phyloP scores from a whole-genome alignment of 2,113 vertebrate genomes.

The Haemorhous mexicanus region DNA sequence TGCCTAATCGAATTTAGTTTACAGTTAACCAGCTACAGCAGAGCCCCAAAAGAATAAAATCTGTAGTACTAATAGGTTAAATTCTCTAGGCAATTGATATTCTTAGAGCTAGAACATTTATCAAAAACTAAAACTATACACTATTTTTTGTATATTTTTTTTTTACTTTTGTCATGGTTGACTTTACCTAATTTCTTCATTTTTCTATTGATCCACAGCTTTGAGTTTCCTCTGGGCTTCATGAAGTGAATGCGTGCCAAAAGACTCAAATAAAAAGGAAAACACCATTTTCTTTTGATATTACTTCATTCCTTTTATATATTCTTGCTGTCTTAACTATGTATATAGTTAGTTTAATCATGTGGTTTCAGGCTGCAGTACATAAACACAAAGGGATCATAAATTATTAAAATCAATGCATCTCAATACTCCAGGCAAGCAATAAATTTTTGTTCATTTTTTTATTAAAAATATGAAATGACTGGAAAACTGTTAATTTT shows the following conservation, averaged over 20 bases:
- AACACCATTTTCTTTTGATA: background rate
- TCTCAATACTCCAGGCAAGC: background rate
- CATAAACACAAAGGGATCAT: background rate
- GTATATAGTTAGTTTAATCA: background rate
- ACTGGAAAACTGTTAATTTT: background rate
- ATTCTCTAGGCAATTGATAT: background rate
- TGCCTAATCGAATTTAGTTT: background rate
- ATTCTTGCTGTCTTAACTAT: background rate
- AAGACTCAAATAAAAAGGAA: background rate
- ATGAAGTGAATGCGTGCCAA: background rate
- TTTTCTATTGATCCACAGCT: background rate
- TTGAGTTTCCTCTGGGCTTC: background rate
- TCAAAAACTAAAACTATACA: background rate
- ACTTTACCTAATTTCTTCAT: background rate
- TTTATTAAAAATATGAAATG: background rate
- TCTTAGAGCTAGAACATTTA: background rate
- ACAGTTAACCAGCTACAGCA: background rate
- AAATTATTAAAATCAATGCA: slow-evolving; percentile 11
- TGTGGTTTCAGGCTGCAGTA: background rate
- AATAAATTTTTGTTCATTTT: background rate
- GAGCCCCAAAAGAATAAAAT: background rate
- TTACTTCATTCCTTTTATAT: background rate
- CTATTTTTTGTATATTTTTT: background rate
- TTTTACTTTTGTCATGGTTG: background rate
- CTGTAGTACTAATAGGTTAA: background rate